phyloP scores from a whole-genome alignment of 2,113 vertebrate species.

The Blennius ocellaris region DNA sequence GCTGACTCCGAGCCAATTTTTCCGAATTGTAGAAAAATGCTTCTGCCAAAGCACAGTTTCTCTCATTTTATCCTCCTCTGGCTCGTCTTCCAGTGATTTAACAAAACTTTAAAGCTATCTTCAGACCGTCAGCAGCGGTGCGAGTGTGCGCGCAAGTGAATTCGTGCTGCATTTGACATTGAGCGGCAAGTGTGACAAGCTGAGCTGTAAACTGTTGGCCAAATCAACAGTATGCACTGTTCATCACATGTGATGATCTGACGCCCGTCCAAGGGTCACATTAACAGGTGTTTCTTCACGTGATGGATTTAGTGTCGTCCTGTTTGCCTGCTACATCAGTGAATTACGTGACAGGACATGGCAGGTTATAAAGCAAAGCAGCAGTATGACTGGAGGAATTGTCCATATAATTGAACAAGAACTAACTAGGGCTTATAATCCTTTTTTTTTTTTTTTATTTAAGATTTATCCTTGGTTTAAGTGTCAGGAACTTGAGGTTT shows the following conservation, averaged over 20 bases:
- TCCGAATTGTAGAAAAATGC: constrained; percentile 21
- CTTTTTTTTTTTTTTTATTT: constrained; percentile 9
- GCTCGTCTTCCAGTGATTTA: constrained; percentile 26
- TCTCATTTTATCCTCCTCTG: constrained; percentile 9
- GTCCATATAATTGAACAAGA: neutral
- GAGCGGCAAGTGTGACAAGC: neutral
- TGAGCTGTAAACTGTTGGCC: neutral
- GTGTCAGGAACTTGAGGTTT: neutral
- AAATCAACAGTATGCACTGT: neutral
- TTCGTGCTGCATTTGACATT: constrained; percentile 10
- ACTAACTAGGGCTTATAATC: neutral
- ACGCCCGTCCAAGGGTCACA: neutral
- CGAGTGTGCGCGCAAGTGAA: neutral
- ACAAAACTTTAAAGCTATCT: constrained; percentile 10
- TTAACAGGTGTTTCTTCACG: constrained; percentile 5
- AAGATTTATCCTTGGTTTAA: too few relatives aligned
- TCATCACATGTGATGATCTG: constrained; percentile 19
- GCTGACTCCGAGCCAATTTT: constrained; percentile 44
- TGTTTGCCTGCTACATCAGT: constrained; percentile 12
- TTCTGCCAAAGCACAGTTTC: constrained; percentile 59
- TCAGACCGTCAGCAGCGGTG: neutral
- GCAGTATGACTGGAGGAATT: neutral
- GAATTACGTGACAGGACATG: constrained; percentile 6
- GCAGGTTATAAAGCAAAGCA: neutral
- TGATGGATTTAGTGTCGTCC: constrained; percentile 28